Conservation (phyloP, 2,888 invertebrate genomes). For the Dasysyrphus albostriatus region DNA sequence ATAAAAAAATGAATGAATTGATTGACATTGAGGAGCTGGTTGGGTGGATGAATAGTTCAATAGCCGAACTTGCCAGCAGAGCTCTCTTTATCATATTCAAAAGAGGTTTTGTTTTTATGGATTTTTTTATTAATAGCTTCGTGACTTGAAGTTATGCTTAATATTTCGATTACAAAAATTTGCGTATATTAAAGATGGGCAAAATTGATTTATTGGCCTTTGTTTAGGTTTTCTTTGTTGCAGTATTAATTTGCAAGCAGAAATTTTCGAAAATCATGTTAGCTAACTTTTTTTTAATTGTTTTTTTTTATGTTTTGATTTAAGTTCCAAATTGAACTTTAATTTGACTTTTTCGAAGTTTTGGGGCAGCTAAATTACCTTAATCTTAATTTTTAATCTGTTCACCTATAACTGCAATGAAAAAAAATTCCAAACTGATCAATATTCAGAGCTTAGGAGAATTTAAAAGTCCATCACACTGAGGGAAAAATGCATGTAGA, state of each 20-base stretch:
- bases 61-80: constrained; percentile 3
- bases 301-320: too few species aligned
- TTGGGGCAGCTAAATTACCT: too few species aligned
- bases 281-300: background rate
- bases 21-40: constrained; percentile 59
- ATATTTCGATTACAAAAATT: constrained; percentile 11
- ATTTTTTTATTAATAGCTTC: constrained; percentile 54
- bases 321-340: too few species aligned
- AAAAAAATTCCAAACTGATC: too few species aligned
- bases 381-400: too few species aligned
- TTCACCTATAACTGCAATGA: too few species aligned
- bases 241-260: background rate
- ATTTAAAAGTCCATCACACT: too few species aligned
- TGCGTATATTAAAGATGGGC: constrained; percentile 21
- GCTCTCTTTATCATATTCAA: background rate
- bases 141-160: constrained; percentile 64
- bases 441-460: too few species aligned
- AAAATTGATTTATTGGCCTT: constrained; percentile 58
- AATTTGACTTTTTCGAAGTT: too few species aligned
- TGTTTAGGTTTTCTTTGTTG: constrained; percentile 11
- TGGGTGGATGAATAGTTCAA: constrained; percentile 42
- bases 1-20: constrained; percentile 30
- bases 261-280: background rate
- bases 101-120: constrained; percentile 35
- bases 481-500: too few species aligned